Conservation (phyloP, 2,113 vertebrate species). For the Tetrao urogallus region DNA sequence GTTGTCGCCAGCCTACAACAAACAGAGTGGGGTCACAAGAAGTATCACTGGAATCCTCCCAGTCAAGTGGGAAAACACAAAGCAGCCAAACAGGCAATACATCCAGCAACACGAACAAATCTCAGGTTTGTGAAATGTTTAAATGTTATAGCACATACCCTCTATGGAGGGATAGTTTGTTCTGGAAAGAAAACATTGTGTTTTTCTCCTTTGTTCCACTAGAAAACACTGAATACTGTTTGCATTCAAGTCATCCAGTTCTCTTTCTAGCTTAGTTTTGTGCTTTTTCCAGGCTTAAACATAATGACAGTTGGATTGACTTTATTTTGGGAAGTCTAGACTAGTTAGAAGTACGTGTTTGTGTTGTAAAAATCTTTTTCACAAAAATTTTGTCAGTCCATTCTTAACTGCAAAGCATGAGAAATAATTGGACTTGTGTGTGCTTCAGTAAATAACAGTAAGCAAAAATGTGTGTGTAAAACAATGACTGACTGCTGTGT, state of each 20-base stretch:
- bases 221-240: background rate
- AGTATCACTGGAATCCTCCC: conserved; percentile 76
- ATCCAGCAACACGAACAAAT: conserved; percentile 85
- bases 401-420: background rate
- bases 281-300: background rate
- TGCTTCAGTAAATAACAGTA: background rate
- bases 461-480: background rate
- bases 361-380: background rate
- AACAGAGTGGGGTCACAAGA: conserved; percentile 84
- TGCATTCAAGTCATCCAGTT: background rate
- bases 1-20: conserved; percentile 79
- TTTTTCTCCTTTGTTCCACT: background rate
- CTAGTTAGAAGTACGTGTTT: background rate
- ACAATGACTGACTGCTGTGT: background rate
- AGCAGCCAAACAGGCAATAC: conserved; percentile 74
- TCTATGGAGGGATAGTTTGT: background rate
- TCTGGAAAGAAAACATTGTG: background rate
- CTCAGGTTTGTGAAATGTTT: conserved; percentile 83
- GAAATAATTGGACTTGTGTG: background rate
- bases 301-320: background rate
- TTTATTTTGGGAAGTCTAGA: background rate
- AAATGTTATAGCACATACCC: background rate
- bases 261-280: background rate
- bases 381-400: rapidly evolving
- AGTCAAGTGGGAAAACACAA: conserved; percentile 77